Base-by-base conservation (phyloP, 2,888 invertebrate species). In the Pollenia labialis region DNA sequence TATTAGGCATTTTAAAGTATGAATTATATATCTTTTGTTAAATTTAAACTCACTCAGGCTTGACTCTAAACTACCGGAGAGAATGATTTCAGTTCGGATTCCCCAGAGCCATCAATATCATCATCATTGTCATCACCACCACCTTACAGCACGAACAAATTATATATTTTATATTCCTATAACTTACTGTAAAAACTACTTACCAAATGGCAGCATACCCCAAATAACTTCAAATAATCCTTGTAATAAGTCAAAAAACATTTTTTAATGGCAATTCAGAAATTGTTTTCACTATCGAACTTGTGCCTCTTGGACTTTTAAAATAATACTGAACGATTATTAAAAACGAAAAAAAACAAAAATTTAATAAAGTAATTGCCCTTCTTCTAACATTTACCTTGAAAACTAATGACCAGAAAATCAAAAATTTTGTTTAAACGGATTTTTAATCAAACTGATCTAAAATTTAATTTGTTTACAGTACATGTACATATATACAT, bases 231-330 rank as follows among this genome's bases (percentile, higher is more conserved):
- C 71, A 18, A 85, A 88, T 64, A 87, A 62, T 56, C 71, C 48
- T 83, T 88, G 85, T 14, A 87, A 68, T 1, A 88, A 10, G 23
- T 85, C 84, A 60, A 88, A 88, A 74, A 88, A 83, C 82, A 87
- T 88, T 71, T 68, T 56, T 71, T 62, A 40, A 32, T 23, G 9
- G 48, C 14, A 56, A 10, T 23, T 58, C 7, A 18, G 32, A 52
- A 60, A 40, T 72, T 9, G 16, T 64, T 42, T 52, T 32, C 32
- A 32, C 4, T 32, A 32, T 6, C 11, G 48, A 42, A 69, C 64
- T 62, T 54, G 12, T 50, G 12, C 44, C 14, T n/a, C 12, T 4
- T 12, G 8, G 4, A 42, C n/a, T 72, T 50, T 42, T 72, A 4
- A 46, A 16, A 44, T 32, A 23, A 32, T 6, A 83, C 80, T 87